A percentile compares a stretch with the other conserved stretches of the same genome.
These are phyloP conservation scores for Rhinolophus sinicus DNA, from an alignment of 2,113 vertebrate species.

Conservation along the genomic window DNA sequence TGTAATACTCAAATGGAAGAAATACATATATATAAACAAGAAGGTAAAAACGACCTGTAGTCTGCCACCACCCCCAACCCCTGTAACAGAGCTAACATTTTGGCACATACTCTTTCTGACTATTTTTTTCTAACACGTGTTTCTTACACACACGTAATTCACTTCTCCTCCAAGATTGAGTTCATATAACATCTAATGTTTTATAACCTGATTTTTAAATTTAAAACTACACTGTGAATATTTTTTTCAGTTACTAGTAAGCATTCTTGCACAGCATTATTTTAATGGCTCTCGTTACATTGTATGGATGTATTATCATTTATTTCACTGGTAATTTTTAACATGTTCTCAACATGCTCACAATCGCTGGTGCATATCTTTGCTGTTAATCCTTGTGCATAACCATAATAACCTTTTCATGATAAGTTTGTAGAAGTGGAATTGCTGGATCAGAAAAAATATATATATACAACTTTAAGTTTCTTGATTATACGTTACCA, in stretches of 20 bases:
- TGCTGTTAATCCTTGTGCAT: neutral
- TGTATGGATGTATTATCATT: neutral
- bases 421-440: neutral
- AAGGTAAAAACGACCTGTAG: neutral
- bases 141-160: neutral
- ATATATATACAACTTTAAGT: neutral
- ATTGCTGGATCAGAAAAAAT: neutral
- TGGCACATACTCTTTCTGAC: neutral
- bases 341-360: neutral
- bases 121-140: neutral
- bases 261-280: neutral
- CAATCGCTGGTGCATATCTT: neutral
- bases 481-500: neutral
- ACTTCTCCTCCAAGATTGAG: neutral
- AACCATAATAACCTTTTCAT: neutral
- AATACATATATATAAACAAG: neutral
- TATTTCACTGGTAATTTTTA: neutral
- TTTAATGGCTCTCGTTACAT: neutral
- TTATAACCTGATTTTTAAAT: neutral
- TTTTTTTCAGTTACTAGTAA: neutral
- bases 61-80: neutral
- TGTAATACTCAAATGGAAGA: neutral
- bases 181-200: neutral
- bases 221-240: neutral
- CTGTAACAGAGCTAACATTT: neutral